These are phyloP conservation scores for Phortica okadai DNA, from an alignment of 2,888 invertebrate species.

Conservation along the genomic window DNA sequence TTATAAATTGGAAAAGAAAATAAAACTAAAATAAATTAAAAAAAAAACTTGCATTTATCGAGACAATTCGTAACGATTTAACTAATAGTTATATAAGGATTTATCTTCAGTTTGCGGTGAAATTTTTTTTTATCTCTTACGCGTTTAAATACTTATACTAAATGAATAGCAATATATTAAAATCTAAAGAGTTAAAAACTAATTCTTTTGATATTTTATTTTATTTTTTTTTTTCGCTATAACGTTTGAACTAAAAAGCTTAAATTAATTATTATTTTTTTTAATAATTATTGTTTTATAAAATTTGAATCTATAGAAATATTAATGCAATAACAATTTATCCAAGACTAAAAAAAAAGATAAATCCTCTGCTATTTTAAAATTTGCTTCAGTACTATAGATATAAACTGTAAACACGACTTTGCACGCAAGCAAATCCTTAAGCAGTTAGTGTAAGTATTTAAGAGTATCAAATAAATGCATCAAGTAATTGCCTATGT, in stretches of 20 bases:
- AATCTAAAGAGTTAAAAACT: too few species aligned
- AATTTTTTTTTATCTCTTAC: background rate
- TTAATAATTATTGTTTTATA: background rate
- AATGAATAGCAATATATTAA: too few species aligned
- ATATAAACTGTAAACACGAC: constrained; percentile 42
- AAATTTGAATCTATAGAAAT: background rate
- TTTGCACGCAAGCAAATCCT: constrained; percentile 60
- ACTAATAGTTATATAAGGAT: background rate
- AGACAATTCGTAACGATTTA: background rate
- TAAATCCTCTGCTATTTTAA: background rate
- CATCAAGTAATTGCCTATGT: constrained; percentile 35
- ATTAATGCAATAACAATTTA: background rate
- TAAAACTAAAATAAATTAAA: background rate
- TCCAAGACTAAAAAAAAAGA: background rate
- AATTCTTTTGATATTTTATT: too few species aligned
- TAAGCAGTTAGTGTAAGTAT: constrained; percentile 28
- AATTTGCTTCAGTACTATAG: background rate
- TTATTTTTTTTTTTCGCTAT: too few species aligned
- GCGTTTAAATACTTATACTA: too few species aligned
- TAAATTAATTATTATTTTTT: background rate
- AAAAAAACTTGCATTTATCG: constrained; percentile 5
- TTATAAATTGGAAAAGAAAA: constrained; percentile 1
- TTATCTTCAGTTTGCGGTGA: background rate
- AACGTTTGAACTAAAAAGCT: too few species aligned
- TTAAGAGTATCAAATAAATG: constrained; percentile 10